Conservation (phyloP, 2,113 vertebrate species). For the Entomyzon cyanotis region DNA sequence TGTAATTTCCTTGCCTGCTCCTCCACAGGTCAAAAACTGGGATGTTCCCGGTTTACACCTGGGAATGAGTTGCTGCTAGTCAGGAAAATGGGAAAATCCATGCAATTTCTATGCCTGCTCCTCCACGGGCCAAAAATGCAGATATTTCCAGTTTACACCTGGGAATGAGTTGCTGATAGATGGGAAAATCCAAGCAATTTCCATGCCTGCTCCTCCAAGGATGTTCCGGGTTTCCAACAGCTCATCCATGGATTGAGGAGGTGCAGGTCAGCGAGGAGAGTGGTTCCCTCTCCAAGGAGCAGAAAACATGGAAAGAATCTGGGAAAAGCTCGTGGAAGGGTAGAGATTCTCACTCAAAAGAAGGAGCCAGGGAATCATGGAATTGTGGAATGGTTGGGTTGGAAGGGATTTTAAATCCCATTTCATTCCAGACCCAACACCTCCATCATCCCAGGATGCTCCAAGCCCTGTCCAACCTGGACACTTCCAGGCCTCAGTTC, state of each 20-base stretch:
- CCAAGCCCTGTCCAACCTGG: not conserved
- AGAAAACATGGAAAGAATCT: not conserved
- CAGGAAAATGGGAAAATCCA: not conserved
- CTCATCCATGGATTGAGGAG: fast-evolving
- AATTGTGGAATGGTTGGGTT: not conserved
- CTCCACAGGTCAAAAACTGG: not conserved
- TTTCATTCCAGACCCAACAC: fast-evolving
- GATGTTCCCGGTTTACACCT: not conserved
- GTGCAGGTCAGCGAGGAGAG: not conserved
- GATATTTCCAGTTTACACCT: not conserved
- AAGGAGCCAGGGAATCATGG: not conserved
- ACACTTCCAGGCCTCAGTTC: not conserved
- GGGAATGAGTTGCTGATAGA: not conserved
- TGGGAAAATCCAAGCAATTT: not conserved
- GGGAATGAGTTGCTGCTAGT: not conserved
- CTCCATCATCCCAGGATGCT: too few relatives aligned
- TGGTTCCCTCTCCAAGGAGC: fast-evolving
- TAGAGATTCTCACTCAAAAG: not conserved
- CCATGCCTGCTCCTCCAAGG: not conserved
- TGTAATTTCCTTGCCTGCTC: not conserved
- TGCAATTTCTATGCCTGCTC: not conserved
- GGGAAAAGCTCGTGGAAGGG: not conserved
- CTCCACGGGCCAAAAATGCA: too few relatives aligned
- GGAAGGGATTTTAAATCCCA: not conserved
- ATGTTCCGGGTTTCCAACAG: not conserved